Base-by-base conservation (phyloP, 2,797 vertebrate genomes). In the Threskiornis aethiopicus region DNA sequence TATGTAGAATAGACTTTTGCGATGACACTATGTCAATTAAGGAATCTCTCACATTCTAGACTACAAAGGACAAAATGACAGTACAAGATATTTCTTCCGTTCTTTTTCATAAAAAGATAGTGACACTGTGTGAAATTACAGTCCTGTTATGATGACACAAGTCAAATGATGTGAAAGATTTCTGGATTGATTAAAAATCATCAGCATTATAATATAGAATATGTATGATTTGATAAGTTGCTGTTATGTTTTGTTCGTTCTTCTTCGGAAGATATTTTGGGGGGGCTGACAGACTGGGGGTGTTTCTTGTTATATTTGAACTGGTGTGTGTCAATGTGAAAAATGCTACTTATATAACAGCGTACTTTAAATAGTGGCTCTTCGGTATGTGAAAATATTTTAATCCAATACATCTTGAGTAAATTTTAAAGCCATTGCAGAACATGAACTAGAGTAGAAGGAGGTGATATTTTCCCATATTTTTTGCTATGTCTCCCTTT, bases 11-110 rank as follows among this genome's bases (percentile, higher is more conserved):
- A 95, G 69, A 96, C 95, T 95, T 84, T 92, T 94, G 97, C 87
- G 26, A 94, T 94, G 95, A 90, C 95, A 97, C 93, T 96, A 70
- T 97, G 96, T 97, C 95, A 97, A 94, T 96, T 96, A 97, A 96
- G 88, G 96, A 97, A 95, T 96, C 90, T 96, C 91, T 96, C 88
- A 86, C 96, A 86, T 97, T 97, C 89, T 93, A 96, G 87, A 96
- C 94, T 96, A 95, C 94, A 96, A 98, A 97, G 93, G 96, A 83
- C 81, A 97, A 97, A 95, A 80, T 92, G 77, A 97, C 96, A 97
- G 77, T 94, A 96, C 97, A 97, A 95, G 95, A 90, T 95, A 94
- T 97, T 91, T 90, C 88, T 96, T 96, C 94, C 15, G 24, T 95
- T 96, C 91, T 96, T 95, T 91, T 96, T 87, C 79, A 75, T 91